Percentiles rank a stretch among this genome's conserved stretches.
Conservation (phyloP, 2,888 invertebrate genomes). For the Urechis unicinctus region DNA sequence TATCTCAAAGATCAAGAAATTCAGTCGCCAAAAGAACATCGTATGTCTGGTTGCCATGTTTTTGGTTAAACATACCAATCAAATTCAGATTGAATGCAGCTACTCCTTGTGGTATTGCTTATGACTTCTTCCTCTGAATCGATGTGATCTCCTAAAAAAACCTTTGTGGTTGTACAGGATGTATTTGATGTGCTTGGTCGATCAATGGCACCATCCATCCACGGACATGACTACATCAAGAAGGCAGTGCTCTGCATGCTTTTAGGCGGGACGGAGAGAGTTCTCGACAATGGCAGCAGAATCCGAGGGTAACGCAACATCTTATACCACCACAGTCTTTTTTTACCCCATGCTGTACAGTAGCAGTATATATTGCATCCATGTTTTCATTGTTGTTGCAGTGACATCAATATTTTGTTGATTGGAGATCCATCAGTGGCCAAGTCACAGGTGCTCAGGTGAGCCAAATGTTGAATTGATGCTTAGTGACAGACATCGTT, state of each 20-base stretch:
- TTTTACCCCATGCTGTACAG: background rate
- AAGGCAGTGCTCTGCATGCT: constrained; percentile 90
- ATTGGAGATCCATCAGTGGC: constrained; percentile 99
- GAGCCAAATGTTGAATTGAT: constrained; percentile 4
- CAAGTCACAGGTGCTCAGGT: constrained; percentile 74
- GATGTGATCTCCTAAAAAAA: too few species aligned
- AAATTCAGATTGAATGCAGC: background rate
- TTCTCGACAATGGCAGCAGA: constrained; percentile 58
- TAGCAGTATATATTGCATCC: background rate
- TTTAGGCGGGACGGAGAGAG: constrained; percentile 91
- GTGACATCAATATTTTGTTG: constrained; percentile 79
- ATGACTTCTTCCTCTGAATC: background rate
- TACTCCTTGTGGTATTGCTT: background rate
- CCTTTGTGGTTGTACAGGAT: constrained; percentile 52
- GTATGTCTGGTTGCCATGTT: too few species aligned
- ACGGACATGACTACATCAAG: constrained; percentile 93
- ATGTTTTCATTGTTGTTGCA: constrained; percentile 13
- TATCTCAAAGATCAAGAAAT: constrained; percentile 77
- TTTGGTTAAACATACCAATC: too few species aligned
- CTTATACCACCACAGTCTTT: too few species aligned
- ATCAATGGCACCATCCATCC: constrained; percentile 95
- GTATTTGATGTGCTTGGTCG: constrained; percentile 83
- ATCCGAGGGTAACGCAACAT: constrained; percentile 57
- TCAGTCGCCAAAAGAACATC: constrained; percentile 54
- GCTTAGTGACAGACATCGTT: background rate